Evolutionary conservation across 2,797 vertebrate genomes (phyloP).

Genomic region (Myotis findleyi): DNA sequence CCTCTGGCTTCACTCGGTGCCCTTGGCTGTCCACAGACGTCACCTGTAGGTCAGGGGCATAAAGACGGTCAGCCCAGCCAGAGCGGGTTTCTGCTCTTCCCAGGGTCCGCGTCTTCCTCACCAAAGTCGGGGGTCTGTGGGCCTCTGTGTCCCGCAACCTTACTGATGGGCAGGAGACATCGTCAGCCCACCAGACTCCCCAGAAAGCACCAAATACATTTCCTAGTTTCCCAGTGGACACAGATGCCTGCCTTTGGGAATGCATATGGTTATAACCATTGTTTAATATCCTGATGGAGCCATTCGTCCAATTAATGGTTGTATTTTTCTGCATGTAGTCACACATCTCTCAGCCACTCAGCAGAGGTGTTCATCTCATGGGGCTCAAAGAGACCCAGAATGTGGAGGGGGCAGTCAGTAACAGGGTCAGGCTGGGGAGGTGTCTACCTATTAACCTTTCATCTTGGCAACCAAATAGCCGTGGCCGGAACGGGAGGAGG

Average conservation of each 20-base stretch:
- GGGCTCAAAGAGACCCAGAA: conserved; percentile 79
- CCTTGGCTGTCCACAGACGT: background rate
- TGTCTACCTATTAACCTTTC: conserved; percentile 82
- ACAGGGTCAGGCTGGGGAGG: conserved; percentile 79
- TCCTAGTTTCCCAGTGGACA: background rate
- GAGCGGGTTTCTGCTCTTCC: background rate
- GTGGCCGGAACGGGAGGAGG: background rate
- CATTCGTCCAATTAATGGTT: conserved; percentile 63
- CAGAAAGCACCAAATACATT: background rate
- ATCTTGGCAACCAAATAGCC: conserved; percentile 68
- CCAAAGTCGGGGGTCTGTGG: no score
- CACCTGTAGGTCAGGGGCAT: background rate
- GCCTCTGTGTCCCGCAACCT: background rate
- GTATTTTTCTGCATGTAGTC: conserved; percentile 82
- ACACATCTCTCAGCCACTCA: conserved; percentile 81
- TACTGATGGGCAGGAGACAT: background rate
- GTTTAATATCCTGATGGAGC: conserved; percentile 29
- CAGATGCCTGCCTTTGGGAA: conserved; percentile 57
- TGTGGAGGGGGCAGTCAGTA: conserved; percentile 80
- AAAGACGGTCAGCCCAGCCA: background rate
- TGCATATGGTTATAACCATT: conserved; percentile 19
- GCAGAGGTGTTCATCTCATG: conserved; percentile 75
- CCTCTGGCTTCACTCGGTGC: background rate
- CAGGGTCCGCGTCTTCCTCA: background rate
- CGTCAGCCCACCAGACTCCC: background rate